Evolutionary conservation across 2,113 vertebrate species (phyloP), one percentile per base, ranked within the genome.

Genomic region (Hassar affinis): DNA sequence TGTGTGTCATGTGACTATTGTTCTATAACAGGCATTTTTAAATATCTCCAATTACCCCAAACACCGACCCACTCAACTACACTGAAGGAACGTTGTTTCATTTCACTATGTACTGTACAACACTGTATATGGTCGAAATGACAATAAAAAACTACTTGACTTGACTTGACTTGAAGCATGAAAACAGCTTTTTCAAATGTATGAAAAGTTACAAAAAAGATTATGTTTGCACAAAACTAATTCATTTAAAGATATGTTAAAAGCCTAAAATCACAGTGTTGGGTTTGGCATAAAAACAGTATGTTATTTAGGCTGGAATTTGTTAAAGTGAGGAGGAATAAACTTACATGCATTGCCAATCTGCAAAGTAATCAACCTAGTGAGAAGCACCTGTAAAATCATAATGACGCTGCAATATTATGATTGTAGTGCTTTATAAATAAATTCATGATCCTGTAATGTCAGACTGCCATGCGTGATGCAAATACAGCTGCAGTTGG

Each of bases 391-490:
- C 3, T 18, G 25, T 49, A 27, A 69, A 74, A 17, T 30, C 25
- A 17, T 17, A 72, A 47, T 27, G 2, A 72, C 42, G 2, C 42
- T 51, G 11, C 69, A 27, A n/a, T 72, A 72, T 72, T 71, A n/a
- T 4, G 0, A 6, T 49, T 27, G 25, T 49, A 72, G 14, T 72
- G 69, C 45, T 72, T 72, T 74, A 74, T 74, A 74, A 74, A 74
- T 49, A 72, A 49, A 72, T 72, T 15, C 69, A 49, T 72, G 42
- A 49, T 72, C 22, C 69, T 49, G 45, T 72, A 15, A 72, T 27
- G 42, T 7, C 42, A 72, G 25, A 27, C 49, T 6, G 1, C 25
- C 69, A 47, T 27, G 25, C 2, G 6, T 47, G 69, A 72, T 47
- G 69, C 66, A 69, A 69, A 69, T 42, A 42, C n/a, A n/a, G n/a